Evolutionary conservation across 2,888 invertebrate species (phyloP).

Genomic region (Agrochola litura): DNA sequence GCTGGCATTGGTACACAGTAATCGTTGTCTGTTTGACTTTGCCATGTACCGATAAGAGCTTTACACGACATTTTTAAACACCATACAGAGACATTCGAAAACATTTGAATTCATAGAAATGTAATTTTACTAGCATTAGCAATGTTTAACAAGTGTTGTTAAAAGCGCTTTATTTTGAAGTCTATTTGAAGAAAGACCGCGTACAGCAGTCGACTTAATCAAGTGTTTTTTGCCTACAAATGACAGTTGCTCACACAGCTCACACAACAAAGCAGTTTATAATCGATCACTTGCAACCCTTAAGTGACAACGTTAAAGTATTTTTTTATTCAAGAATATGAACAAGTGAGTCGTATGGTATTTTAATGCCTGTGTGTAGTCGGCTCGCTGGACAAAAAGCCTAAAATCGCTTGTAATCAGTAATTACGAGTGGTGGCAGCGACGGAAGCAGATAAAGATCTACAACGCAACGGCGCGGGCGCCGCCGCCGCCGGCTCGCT

Average conservation of each 20-base stretch:
- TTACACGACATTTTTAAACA: conserved; percentile 50
- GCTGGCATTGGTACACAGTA: conserved; percentile 45
- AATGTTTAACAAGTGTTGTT: conserved; percentile 18
- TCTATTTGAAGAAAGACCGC: background rate
- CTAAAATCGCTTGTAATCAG: conserved; percentile 84
- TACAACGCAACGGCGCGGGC: conserved; percentile 72
- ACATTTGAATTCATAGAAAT: conserved; percentile 55
- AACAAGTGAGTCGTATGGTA: conserved; percentile 52
- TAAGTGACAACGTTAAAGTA: conserved; percentile 18
- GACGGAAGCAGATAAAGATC: conserved; percentile 85
- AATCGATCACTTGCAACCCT: conserved; percentile 39
- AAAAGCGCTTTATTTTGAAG: background rate
- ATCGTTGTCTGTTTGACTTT: conserved; percentile 55
- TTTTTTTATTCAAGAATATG: conserved; percentile 14
- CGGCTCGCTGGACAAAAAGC: conserved; percentile 75
- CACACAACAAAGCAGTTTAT: conserved; percentile 18
- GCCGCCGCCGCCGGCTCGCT: conserved; percentile 56
- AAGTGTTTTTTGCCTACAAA: conserved; percentile 14
- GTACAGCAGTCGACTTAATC: background rate
- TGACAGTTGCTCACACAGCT: conserved; percentile 20
- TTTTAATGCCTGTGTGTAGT: conserved; percentile 52
- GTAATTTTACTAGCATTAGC: conserved; percentile 29
- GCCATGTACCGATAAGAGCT: conserved; percentile 40
- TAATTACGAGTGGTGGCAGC: conserved; percentile 81
- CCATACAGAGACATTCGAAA: conserved; percentile 27